Base-by-base conservation (phyloP, 2,113 vertebrate species). In the Beaufortia kweichowensis region DNA sequence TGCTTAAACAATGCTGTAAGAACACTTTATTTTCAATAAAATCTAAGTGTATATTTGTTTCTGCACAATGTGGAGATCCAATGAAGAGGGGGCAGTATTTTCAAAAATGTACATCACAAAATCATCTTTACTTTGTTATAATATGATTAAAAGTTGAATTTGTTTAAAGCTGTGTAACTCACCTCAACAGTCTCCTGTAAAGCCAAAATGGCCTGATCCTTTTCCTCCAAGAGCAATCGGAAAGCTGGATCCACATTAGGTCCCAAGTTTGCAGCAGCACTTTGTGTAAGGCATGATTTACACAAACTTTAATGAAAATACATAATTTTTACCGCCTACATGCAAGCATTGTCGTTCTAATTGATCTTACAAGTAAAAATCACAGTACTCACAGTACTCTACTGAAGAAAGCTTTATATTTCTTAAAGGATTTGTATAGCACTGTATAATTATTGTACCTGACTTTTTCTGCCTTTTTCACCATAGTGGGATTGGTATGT, bases 151-250 rank as follows among this genome's bases (percentile, higher is more conserved):
- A 59, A 59, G 2, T 53, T 53, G 4, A n/a, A 1, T n/a, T 53
- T n/a, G 21, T 53, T n/a, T 53, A 7, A 53, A 53, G 21, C 5
- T 53, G 19, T 21, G 71, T 66, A 26, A 76, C 19, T 86, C 23
- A 93, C 93, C 92, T 92, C 90, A 67, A 93, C 87, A 57, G 91
- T 92, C 83, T 94, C 90, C 81, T 90, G 84, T 53, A 93, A 83
- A 72, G 87, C 83, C 81, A 91, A 70, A 59, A 91, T n/a, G 14
- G 85, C 84, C 62, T 90, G 85, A 3, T 93, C 91, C 83, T 92
- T 93, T 82, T 92, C 91, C 59, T 91, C 87, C 68, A 93, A 84
- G 53, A 91, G n/a, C 63, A 85, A 79, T 21, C 80, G 87, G 0
- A 90, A 41, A 21, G 74, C 35, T 26, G 86, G 89, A 55, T 91